Conservation (phyloP, 2,113 vertebrate genomes). For the Pungitius pungitius region DNA sequence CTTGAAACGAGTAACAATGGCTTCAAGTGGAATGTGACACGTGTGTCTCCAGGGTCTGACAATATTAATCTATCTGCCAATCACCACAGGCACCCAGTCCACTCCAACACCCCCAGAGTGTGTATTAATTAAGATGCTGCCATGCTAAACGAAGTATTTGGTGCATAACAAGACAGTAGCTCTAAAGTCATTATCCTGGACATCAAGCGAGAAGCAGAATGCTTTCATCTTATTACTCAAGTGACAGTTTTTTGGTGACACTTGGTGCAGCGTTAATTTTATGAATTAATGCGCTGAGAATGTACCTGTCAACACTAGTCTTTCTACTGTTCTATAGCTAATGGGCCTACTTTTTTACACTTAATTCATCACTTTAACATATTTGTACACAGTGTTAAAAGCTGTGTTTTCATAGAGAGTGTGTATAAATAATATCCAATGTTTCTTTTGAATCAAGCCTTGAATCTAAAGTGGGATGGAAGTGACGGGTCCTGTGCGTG, state of each 20-base stretch:
- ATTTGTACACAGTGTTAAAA: slow-evolving; percentile 3
- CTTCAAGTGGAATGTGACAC: slow-evolving; percentile 74
- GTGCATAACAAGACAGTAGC: slow-evolving; percentile 79
- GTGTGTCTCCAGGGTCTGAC: slow-evolving; percentile 77
- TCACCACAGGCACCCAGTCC: slow-evolving; percentile 71
- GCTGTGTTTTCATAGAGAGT: slow-evolving; percentile 1
- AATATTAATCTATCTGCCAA: slow-evolving; percentile 85
- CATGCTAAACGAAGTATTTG: slow-evolving; percentile 76
- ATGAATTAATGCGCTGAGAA: slow-evolving; percentile 33
- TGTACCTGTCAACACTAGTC: slow-evolving; percentile 44
- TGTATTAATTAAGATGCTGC: slow-evolving; percentile 82
- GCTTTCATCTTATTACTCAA: slow-evolving; percentile 68
- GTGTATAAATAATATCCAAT: not conserved
- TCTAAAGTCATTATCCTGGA: slow-evolving; percentile 79
- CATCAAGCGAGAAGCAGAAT: slow-evolving; percentile 44
- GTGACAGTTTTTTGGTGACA: slow-evolving; percentile 62
- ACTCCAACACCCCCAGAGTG: slow-evolving; percentile 69
- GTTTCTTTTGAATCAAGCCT: slow-evolving; percentile 23
- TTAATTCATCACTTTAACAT: slow-evolving; percentile 14
- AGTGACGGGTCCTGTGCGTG: slow-evolving; percentile 41
- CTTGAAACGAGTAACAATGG: slow-evolving; percentile 78
- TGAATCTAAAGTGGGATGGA: slow-evolving; percentile 28
- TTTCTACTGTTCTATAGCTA: slow-evolving; percentile 3
- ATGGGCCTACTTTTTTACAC: not conserved
- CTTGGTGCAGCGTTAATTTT: slow-evolving; percentile 43